A percentile compares a stretch with the other conserved stretches of the same genome.
Evolutionary conservation across 2,113 vertebrate genomes (phyloP).

Genomic region (Chlorocebus sabaeus): DNA sequence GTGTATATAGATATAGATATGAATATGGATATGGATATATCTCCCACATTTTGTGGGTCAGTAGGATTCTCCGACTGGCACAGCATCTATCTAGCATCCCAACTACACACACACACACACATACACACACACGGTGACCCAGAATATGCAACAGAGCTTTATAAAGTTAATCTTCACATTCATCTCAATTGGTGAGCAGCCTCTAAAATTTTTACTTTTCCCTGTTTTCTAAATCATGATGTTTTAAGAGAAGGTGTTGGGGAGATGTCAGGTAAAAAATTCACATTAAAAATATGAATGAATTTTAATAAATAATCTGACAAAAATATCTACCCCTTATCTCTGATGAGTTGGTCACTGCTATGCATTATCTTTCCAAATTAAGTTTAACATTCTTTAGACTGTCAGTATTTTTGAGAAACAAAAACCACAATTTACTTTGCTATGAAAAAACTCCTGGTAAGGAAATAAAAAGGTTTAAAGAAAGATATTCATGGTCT

Average conservation of each 20-base stretch:
- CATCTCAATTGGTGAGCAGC: background rate
- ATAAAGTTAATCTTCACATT: constrained; percentile 1
- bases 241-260: constrained; percentile 13
- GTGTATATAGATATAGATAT: no score
- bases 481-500: background rate
- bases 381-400: constrained; percentile 77
- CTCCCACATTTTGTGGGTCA: background rate
- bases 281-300: constrained; percentile 43
- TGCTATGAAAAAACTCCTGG: constrained; percentile 50
- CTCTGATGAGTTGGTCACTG: constrained; percentile 64
- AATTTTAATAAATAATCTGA: constrained; percentile 59
- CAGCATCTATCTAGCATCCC: background rate
- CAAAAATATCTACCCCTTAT: constrained; percentile 79
- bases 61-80: background rate
- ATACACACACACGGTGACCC: background rate
- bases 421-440: constrained; percentile 59
- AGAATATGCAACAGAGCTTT: background rate
- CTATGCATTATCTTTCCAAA: constrained; percentile 62
- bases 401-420: constrained; percentile 71
- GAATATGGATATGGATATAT: no score
- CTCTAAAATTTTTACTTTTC: constrained; percentile 45
- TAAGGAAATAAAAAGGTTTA: background rate
- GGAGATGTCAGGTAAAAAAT: constrained; percentile 38
- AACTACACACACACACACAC: background rate
- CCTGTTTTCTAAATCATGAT: constrained; percentile 26